A percentile compares a stretch with the other conserved stretches of the same genome.
phyloP scores from a whole-genome alignment of 2,888 invertebrate genomes.

The Cremastinae sp. region DNA sequence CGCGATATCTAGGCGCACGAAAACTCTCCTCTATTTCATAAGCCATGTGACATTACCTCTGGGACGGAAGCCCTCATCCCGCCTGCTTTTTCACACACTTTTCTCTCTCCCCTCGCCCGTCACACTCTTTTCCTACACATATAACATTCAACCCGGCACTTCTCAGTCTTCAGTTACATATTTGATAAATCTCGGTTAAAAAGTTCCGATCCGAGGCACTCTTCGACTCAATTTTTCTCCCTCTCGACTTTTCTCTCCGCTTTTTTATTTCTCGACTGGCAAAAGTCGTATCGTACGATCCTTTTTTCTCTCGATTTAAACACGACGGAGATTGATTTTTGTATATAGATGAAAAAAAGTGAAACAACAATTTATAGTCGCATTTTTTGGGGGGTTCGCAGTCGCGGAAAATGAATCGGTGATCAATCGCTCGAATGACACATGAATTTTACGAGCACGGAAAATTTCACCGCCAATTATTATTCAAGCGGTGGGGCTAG shows the following conservation, averaged over 20 bases:
- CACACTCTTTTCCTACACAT: neutral
- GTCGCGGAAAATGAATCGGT: too few relatives aligned
- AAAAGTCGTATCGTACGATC: too few relatives aligned
- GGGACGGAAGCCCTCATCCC: constrained; percentile 4
- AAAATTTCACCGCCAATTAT: constrained; percentile 12
- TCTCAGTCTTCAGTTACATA: neutral
- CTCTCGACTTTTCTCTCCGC: too few relatives aligned
- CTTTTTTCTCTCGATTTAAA: too few relatives aligned
- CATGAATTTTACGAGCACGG: too few relatives aligned
- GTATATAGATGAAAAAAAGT: too few relatives aligned
- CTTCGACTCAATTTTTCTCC: neutral
- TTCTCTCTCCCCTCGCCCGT: neutral
- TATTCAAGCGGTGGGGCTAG: constrained; percentile 25
- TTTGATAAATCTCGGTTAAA: neutral
- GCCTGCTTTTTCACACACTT: neutral
- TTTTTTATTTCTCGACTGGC: too few relatives aligned
- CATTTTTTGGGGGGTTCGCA: too few relatives aligned
- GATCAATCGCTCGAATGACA: too few relatives aligned
- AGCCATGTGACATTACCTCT: constrained; percentile 1
- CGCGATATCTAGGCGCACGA: constrained; percentile 6
- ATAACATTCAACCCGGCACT: neutral
- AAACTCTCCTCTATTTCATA: constrained; percentile 45
- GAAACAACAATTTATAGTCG: too few relatives aligned
- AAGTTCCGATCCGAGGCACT: neutral
- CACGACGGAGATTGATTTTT: neutral